These are phyloP conservation scores for Drosophila quadrilineata DNA, from an alignment of 1,140 invertebrate genomes.

Conservation along the genomic window DNA sequence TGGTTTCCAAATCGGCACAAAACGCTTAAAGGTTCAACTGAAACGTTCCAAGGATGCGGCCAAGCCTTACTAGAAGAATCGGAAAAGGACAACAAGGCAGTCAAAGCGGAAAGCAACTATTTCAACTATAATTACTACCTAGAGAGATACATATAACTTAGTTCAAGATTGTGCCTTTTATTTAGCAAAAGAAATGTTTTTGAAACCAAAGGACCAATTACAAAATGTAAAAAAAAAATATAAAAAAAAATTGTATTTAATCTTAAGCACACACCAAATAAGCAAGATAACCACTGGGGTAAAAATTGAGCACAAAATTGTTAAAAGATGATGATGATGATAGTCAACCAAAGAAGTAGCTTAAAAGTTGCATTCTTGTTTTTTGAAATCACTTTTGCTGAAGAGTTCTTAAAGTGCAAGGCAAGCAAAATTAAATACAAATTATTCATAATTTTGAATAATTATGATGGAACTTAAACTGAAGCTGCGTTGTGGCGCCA, in stretches of 20 bases:
- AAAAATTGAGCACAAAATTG: constrained; percentile 29
- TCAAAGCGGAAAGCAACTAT: constrained; percentile 11
- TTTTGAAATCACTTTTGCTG: constrained; percentile 74
- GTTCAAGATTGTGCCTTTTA: constrained; percentile 67
- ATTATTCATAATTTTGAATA: constrained; percentile 12
- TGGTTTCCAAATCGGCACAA: constrained; percentile 98
- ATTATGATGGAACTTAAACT: constrained; percentile 47
- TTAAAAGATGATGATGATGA: constrained; percentile 13
- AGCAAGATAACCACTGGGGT: constrained; percentile 7
- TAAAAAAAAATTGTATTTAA: too few species aligned
- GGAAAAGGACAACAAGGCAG: constrained; percentile 4
- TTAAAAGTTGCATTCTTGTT: constrained; percentile 71
- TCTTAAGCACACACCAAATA: constrained; percentile 49
- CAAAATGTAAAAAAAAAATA: constrained; percentile 59
- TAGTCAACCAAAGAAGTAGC: constrained; percentile 68
- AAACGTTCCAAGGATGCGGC: constrained; percentile 96
- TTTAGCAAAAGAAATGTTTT: constrained; percentile 52
- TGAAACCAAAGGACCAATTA: constrained; percentile 77
- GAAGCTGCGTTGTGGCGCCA: constrained; percentile 63
- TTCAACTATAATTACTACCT: too few species aligned
- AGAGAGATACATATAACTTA: constrained; percentile 30
- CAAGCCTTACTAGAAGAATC: constrained; percentile 87
- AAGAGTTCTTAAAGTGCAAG: constrained; percentile 54
- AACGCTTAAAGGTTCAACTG: constrained; percentile 98
- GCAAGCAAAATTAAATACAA: constrained; percentile 41